Conservation (phyloP, 2,888 invertebrate genomes). For the Mylabris sibirica region DNA sequence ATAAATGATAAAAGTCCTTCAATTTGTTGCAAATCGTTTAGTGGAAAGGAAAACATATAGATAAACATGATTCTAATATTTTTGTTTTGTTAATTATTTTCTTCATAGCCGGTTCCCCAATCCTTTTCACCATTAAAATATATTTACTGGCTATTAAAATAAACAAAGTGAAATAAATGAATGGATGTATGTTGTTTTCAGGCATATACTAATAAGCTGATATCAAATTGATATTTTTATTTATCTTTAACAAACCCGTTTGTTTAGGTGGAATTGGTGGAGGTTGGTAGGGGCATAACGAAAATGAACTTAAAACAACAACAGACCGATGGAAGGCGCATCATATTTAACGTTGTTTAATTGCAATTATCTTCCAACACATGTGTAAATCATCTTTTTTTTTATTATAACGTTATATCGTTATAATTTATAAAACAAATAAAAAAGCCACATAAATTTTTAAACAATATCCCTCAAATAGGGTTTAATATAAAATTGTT, state of each 20-base stretch:
- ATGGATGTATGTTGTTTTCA: conserved; percentile 44
- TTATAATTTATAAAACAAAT: neutral
- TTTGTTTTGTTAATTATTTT: neutral
- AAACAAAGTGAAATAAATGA: conserved; percentile 51
- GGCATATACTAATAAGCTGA: conserved; percentile 51
- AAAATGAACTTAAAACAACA: conserved; percentile 24
- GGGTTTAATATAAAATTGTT: conserved; percentile 62
- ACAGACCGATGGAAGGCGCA: conserved; percentile 24
- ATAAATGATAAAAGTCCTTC: conserved; percentile 6
- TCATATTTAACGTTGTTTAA: conserved; percentile 50
- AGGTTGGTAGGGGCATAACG: conserved; percentile 11
- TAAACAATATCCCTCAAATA: conserved; percentile 51
- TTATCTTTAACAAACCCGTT: conserved; percentile 39
- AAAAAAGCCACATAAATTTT: conserved; percentile 10
- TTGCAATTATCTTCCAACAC: conserved; percentile 42
- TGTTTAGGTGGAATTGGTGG: conserved; percentile 17
- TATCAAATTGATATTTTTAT: conserved; percentile 49
- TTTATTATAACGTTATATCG: neutral
- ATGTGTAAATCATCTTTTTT: conserved; percentile 31
- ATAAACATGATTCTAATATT: neutral
- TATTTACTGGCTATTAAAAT: conserved; percentile 43
- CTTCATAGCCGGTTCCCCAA: neutral
- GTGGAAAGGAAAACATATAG: too few relatives aligned
- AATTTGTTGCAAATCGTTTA: conserved; percentile 13
- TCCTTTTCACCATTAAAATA: neutral